Percentiles rank a stretch among this genome's conserved stretches.
phyloP scores from a whole-genome alignment of 2,888 invertebrate species.

The Drosophila colorata region DNA sequence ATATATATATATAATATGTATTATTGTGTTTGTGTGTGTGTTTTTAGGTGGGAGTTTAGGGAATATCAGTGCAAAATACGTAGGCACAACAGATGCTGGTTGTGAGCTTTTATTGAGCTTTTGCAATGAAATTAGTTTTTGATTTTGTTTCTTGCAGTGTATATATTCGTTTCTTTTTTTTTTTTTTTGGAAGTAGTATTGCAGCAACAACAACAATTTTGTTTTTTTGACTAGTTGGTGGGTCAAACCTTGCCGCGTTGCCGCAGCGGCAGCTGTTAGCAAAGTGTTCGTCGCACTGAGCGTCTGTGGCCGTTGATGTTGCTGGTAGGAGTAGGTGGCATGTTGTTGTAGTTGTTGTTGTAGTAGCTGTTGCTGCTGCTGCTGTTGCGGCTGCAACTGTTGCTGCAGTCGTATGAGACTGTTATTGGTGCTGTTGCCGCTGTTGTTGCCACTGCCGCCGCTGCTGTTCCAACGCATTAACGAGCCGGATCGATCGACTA shows the following conservation, averaged over 20 bases:
- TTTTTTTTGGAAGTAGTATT: constrained; percentile 2
- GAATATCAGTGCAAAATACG: constrained; percentile 36
- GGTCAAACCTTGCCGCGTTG: constrained; percentile 87
- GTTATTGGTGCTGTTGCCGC: constrained; percentile 57
- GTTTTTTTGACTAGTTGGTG: constrained; percentile 22
- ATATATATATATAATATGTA: constrained; percentile 1
- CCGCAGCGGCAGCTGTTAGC: constrained; percentile 84
- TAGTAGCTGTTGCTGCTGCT: constrained; percentile 45
- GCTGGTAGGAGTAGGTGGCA: constrained; percentile 40
- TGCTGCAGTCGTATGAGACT: constrained; percentile 78
- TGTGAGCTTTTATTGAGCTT: constrained; percentile 54
- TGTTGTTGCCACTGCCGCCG: constrained; percentile 26
- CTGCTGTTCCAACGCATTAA: constrained; percentile 86
- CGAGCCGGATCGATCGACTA: constrained; percentile 89
- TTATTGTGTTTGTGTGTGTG: constrained; percentile 23
- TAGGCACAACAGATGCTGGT: constrained; percentile 43
- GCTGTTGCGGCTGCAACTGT: constrained; percentile 46
- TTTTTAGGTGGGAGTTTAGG: constrained; percentile 24
- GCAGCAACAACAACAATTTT: constrained; percentile 61
- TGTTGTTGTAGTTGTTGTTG: constrained; percentile 50
- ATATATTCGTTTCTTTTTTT: neutral
- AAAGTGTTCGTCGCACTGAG: constrained; percentile 68
- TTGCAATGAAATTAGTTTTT: constrained; percentile 44
- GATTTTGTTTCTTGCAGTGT: constrained; percentile 6
- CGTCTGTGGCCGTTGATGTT: constrained; percentile 45